phyloP scores from a whole-genome alignment of 1,140 invertebrate genomes.

The Leucophenga varia region DNA sequence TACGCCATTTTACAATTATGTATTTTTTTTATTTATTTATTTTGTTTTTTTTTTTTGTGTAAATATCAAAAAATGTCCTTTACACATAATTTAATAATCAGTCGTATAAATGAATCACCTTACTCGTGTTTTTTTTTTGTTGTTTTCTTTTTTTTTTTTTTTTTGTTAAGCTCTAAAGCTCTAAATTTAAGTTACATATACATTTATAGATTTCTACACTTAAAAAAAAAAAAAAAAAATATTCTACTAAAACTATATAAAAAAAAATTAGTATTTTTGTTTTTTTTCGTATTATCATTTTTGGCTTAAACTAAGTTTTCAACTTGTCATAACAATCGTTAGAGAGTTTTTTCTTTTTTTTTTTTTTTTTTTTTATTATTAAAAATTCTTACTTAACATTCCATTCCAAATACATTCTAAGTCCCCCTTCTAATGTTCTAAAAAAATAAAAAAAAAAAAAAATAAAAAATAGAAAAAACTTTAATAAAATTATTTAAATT shows the following conservation, averaged over 20 bases:
- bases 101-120: conserved; percentile 54
- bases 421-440: too few species aligned
- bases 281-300: too few species aligned
- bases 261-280: conserved; percentile 4
- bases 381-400: too few species aligned
- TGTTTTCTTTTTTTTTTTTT: conserved; percentile 7
- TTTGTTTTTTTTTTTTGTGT: conserved; percentile 12
- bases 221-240: conserved; percentile 10
- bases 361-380: too few species aligned
- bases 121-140: conserved; percentile 27
- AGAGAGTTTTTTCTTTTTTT: too few species aligned
- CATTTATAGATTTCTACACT: conserved; percentile 4
- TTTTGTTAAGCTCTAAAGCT: not conserved
- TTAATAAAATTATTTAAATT: too few species aligned
- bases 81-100: conserved; percentile 50
- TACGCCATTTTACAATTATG: conserved; percentile 10
- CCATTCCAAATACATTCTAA: too few species aligned
- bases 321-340: too few species aligned
- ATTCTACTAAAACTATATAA: not conserved
- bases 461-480: too few species aligned
- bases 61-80: not conserved
- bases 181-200: not conserved
- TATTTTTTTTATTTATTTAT: conserved; percentile 24
- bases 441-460: too few species aligned
- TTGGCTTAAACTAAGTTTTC: too few species aligned